phyloP scores from a whole-genome alignment of 2,113 vertebrate species.

The Aldabrachelys gigantea region DNA sequence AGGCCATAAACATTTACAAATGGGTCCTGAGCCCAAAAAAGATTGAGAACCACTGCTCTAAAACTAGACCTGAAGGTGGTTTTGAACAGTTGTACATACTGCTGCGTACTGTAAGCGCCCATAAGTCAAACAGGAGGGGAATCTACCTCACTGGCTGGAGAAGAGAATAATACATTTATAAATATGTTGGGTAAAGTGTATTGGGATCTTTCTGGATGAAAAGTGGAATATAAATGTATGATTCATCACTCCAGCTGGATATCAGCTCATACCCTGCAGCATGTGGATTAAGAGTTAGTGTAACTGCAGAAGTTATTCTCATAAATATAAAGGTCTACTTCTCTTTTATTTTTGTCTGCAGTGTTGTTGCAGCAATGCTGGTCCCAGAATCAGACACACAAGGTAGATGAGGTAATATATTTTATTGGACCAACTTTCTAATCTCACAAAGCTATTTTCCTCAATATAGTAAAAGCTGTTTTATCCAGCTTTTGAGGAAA shows the following conservation, averaged over 20 bases:
- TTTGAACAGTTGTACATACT: neutral
- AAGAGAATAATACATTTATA: neutral
- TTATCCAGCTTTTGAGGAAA: too few relatives aligned
- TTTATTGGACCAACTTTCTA: neutral
- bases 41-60: neutral
- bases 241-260: neutral
- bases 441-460: neutral
- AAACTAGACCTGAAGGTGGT: neutral
- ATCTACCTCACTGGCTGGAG: neutral
- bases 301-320: neutral
- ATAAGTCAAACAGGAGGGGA: neutral
- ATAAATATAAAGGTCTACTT: neutral
- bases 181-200: neutral
- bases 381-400: neutral
- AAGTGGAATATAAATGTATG: neutral
- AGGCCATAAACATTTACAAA: neutral
- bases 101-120: neutral
- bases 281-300: neutral
- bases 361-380: neutral
- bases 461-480: neutral
- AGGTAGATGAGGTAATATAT: neutral
- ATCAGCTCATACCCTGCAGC: neutral
- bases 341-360: neutral
- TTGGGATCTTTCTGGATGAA: neutral
- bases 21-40: neutral